Conservation (phyloP, 1,140 invertebrate genomes). For the Pseudomyrmex pallidus region DNA sequence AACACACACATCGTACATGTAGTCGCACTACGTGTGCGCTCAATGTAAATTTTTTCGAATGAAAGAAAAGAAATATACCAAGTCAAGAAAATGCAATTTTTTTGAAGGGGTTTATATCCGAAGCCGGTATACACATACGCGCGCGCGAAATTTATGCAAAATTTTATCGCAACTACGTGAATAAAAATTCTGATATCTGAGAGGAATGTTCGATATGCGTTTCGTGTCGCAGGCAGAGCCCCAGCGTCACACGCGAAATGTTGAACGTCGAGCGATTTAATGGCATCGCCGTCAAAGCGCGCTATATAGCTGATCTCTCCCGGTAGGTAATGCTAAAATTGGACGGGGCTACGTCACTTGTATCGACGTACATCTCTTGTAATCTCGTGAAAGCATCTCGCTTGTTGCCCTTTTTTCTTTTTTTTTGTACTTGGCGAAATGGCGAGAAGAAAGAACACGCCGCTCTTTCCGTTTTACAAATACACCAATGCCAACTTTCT, state of each 20-base stretch:
- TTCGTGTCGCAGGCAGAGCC: not conserved
- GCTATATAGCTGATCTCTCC: slow-evolving; percentile 6
- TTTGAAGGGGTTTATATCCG: not conserved
- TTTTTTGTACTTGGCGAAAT: slow-evolving; percentile 20
- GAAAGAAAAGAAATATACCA: not conserved
- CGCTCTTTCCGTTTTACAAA: slow-evolving; percentile 23
- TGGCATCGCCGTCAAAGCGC: slow-evolving; percentile 10
- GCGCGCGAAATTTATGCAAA: slow-evolving; percentile 8
- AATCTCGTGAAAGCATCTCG: slow-evolving; percentile 45
- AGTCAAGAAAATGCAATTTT: too few species aligned
- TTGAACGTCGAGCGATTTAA: slow-evolving; percentile 41
- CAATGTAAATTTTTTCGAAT: not conserved
- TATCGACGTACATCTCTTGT: slow-evolving; percentile 51
- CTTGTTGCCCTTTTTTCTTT: not conserved
- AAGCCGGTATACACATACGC: not conserved
- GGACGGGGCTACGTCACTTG: slow-evolving; percentile 54
- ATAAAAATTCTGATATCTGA: slow-evolving; percentile 36
- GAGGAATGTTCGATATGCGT: not conserved
- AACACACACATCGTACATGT: too few species aligned
- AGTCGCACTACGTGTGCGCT: too few species aligned
- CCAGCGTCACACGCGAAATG: slow-evolving; percentile 1
- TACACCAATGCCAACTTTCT: slow-evolving; percentile 27
- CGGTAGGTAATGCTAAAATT: slow-evolving; percentile 52
- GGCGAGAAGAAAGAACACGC: not conserved
- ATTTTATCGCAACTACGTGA: not conserved